Conservation (phyloP, 2,888 invertebrate genomes). For the Mesoligia furuncula region DNA sequence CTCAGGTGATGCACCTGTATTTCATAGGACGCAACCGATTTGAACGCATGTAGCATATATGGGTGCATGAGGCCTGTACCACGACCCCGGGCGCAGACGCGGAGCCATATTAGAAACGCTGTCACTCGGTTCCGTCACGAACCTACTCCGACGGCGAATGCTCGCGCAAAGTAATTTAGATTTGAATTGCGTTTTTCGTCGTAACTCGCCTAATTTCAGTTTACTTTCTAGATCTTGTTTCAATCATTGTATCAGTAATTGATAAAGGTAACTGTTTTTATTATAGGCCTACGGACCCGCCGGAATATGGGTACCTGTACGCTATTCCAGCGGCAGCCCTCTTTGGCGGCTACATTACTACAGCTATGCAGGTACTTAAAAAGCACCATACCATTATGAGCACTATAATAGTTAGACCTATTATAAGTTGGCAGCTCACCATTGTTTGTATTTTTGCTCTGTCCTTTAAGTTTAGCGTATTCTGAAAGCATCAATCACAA, state of each 20-base stretch:
- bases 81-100: background rate
- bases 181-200: background rate
- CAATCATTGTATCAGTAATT: background rate
- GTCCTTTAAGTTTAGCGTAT: background rate
- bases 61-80: background rate
- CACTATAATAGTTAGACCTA: background rate
- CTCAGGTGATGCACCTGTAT: background rate
- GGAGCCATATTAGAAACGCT: background rate
- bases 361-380: constrained; percentile 88
- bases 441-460: background rate
- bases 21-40: background rate
- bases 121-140: background rate
- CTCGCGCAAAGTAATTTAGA: background rate
- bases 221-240: background rate
- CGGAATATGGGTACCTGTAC: constrained; percentile 95
- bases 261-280: constrained; percentile 9
- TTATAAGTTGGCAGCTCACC: background rate
- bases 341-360: constrained; percentile 92
- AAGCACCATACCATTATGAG: background rate
- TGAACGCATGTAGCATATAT: background rate
- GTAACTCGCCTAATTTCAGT: background rate
- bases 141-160: background rate
- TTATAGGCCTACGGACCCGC: constrained; percentile 94
- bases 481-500: background rate
- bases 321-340: constrained; percentile 94